Conservation (phyloP, 2,113 vertebrate species). For the Sus scrofa region T2T-Sscrofa CM000819.6:142613001-142613500, state of each 20-base stretch:
- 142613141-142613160: conserved; percentile 97
- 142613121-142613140: conserved; percentile 97
- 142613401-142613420: background rate
- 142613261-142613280: conserved; percentile 62
- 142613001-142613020: conserved; percentile 43
- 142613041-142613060: conserved; percentile 4
- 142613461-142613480: background rate
- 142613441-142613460: background rate
- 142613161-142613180: conserved; percentile 96
- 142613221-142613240: conserved; percentile 98
- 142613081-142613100: conserved; percentile 40
- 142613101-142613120: conserved; percentile 94
- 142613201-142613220: conserved; percentile 96
- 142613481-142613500: background rate
- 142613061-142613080: conserved; percentile 27
- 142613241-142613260: conserved; percentile 69
- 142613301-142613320: background rate
- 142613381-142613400: background rate
- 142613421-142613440: background rate
- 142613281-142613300: conserved; percentile 32
- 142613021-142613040: conserved; percentile 15
- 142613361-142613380: background rate
- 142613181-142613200: conserved; percentile 98
- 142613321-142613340: background rate
- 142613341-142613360: rapidly evolving